Evolutionary conservation across 2,888 invertebrate genomes (phyloP), one percentile per base, ranked within the genome.

Genomic region (Silvanus unidentatus): DNA sequence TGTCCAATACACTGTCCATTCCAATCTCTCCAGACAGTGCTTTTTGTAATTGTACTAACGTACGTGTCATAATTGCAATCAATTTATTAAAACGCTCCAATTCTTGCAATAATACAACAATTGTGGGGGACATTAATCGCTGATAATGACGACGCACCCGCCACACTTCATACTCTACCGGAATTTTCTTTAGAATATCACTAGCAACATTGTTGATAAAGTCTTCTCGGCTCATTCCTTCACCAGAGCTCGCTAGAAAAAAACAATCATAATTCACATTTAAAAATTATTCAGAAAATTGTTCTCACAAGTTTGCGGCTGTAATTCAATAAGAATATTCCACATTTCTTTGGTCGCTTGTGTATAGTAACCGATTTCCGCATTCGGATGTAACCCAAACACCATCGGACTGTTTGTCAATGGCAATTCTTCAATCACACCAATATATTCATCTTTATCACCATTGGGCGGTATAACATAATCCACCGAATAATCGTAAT

Each of bases 351-450:
- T 82, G 8, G 89, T 86, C 0, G 91, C 87, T 67, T 86, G 83
- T 42, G 91, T 91, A 71, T 92, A 93, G 73, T 93, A 94, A 5
- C 91, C 91, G 64, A 94, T 94, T 77, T 95, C 94, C 0, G 93
- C 93, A 74, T 95, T 95, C n/a, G 91, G 84, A 73, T 95, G 92
- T 40, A 95, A 73, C 6, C 95, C 95, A 73, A 94, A 92, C 43
- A 94, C 91, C 67, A 90, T 90, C 1, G 94, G 94, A 9, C 86
- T 84, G 70, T 92, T 93, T 13, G 83, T 81, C 47, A 93, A 70
- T 0, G 94, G 93, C 32, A 94, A 73, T 38, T 77, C 76, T 64
- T 94, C 91, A 60, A 95, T 87, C 64, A 78, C 81, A 85, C 86
- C 80, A 36, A 89, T 81, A 63, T 88, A 89, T 48, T 82, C 78